phyloP scores from a whole-genome alignment of 2,797 vertebrate genomes.

The Pipistrellus nathusii region DNA sequence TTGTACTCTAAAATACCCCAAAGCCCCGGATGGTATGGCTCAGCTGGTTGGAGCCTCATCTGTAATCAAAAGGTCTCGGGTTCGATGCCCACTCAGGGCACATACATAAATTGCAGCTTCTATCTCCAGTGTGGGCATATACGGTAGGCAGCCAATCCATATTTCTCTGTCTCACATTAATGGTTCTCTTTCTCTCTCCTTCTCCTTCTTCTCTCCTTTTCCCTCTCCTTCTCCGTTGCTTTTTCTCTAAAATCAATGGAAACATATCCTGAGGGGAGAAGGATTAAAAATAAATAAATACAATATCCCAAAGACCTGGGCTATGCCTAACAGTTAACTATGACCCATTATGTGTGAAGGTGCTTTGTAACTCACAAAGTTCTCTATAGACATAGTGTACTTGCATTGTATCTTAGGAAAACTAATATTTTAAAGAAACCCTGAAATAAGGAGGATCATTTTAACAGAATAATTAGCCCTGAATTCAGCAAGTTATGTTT shows the following conservation, averaged over 20 bases:
- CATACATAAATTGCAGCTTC: not conserved
- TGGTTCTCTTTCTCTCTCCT: not conserved
- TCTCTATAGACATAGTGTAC: not conserved
- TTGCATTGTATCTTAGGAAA: not conserved
- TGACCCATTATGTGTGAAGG: not conserved
- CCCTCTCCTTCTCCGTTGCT: fast-evolving
- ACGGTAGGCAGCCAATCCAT: not conserved
- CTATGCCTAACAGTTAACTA: not conserved
- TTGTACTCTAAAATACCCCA: not conserved
- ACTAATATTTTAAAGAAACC: not conserved
- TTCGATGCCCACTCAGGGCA: not conserved
- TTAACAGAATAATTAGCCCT: conserved; percentile 7
- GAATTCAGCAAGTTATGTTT: conserved; percentile 13
- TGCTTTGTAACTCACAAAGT: conserved; percentile 5
- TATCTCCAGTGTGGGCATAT: not conserved
- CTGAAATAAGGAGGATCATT: conserved; percentile 12
- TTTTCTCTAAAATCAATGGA: not conserved
- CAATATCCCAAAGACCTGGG: not conserved
- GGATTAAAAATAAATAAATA: not conserved
- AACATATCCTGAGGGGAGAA: not conserved
- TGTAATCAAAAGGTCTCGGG: not conserved
- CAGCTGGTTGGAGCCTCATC: not conserved
- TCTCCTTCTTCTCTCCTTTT: not conserved
- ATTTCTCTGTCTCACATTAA: not conserved
- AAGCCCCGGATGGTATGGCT: not conserved